Conservation (phyloP, 2,888 invertebrate species). For the Gandaritis pyraliata region DNA sequence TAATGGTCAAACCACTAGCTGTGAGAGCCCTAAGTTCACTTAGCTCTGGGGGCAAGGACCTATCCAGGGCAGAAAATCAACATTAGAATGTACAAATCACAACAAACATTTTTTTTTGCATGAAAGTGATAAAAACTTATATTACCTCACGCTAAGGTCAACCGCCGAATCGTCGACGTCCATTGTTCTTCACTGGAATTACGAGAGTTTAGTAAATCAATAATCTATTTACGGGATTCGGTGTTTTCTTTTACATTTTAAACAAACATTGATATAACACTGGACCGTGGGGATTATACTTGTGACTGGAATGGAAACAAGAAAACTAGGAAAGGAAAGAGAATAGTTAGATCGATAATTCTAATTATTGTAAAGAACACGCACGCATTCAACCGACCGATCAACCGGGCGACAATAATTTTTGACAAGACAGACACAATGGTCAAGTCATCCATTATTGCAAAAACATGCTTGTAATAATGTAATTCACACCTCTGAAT, state of each 20-base stretch:
- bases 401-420: conserved; percentile 52
- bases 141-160: conserved; percentile 93
- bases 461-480: conserved; percentile 1
- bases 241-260: conserved; percentile 20
- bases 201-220: conserved; percentile 55
- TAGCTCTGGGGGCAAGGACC: conserved; percentile 79
- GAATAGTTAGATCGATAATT: conserved; percentile 34
- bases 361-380: conserved; percentile 56
- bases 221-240: conserved; percentile 32
- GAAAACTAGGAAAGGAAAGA: background rate
- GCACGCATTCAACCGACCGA: conserved; percentile 53
- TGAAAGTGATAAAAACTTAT: conserved; percentile 29
- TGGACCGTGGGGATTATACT: background rate
- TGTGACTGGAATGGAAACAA: conserved; percentile 2
- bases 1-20: conserved; percentile 86
- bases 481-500: conserved; percentile 11
- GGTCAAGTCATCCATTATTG: conserved; percentile 21
- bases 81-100: conserved; percentile 8
- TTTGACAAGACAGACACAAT: conserved; percentile 46
- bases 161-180: conserved; percentile 95
- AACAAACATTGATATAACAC: background rate
- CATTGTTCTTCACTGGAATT: conserved; percentile 85
- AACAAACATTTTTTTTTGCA: conserved; percentile 30
- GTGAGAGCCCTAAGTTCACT: conserved; percentile 85
- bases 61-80: conserved; percentile 43